These are phyloP conservation scores for Corapipo altera DNA, from an alignment of 2,113 vertebrate genomes.

Conservation along the genomic window DNA sequence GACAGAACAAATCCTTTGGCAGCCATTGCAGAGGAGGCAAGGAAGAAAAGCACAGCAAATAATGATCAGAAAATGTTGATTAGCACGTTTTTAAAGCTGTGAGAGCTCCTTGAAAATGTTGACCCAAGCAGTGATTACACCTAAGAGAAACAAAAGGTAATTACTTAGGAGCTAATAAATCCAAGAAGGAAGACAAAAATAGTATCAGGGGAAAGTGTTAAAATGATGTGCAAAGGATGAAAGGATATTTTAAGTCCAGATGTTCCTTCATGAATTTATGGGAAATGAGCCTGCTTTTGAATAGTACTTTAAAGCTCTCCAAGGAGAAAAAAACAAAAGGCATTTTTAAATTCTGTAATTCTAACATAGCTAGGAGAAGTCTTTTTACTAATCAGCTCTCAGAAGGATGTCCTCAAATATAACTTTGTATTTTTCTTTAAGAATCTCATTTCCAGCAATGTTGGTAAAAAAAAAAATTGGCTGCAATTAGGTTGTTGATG, in stretches of 20 bases:
- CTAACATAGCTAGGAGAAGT: not conserved
- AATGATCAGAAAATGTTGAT: conserved; percentile 36
- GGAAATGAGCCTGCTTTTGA: conserved; percentile 38
- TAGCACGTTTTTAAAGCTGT: conserved; percentile 3
- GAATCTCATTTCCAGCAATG: not conserved
- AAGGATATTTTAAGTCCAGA: conserved; percentile 55
- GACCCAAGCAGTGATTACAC: conserved; percentile 38
- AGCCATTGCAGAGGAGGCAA: not conserved
- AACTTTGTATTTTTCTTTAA: not conserved
- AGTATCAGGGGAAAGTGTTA: conserved; percentile 40
- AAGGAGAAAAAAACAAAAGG: not conserved
- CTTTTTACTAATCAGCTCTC: conserved; percentile 23
- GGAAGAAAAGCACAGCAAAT: not conserved
- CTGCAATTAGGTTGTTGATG: not conserved
- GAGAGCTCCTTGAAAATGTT: conserved; percentile 38
- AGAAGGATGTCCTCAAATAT: not conserved
- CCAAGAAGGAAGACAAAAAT: conserved; percentile 22
- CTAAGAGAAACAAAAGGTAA: conserved; percentile 39
- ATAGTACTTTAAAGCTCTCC: conserved; percentile 34
- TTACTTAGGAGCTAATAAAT: conserved; percentile 47
- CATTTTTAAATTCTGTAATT: not conserved
- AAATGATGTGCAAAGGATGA: conserved; percentile 43
- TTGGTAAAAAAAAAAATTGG: not conserved
- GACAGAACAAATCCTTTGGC: not conserved
- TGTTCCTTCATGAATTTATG: conserved; percentile 43